Evolutionary conservation across 2,797 vertebrate species (phyloP), one percentile per base, ranked within the genome.

Genomic region (Syngnathus acus): DNA sequence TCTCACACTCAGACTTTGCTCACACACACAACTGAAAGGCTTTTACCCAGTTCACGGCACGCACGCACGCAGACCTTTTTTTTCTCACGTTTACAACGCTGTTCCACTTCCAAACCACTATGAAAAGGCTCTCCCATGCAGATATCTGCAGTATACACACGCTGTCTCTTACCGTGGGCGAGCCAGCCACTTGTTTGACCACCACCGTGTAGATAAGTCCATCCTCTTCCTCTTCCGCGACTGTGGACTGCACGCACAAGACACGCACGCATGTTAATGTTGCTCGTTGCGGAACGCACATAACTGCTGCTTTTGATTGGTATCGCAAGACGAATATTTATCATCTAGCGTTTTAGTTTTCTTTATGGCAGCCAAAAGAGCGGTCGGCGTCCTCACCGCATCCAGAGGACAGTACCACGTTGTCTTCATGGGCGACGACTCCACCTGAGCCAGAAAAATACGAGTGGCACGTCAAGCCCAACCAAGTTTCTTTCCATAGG

Each of bases 341-440:
- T 32, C 3, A 32, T 32, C 32, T 32, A 32, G 32, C 32, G 32
- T 32, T 32, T 32, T 32, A 32, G 32, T 32, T 32, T 32, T 32
- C 32, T 32, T 32, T 32, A 32, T 2, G 3, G 32, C 32, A 32
- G 32, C 32, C 3, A 21, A 50, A 51, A 51, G 48, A n/a, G 48
- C 5, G n/a, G 19, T 4, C n/a, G 1, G 14, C 7, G 32, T 3
- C 19, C 89, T 86, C 81, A 93, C 92, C 89, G 90, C 78, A 74
- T 92, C 87, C 68, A 92, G 82, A 61, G 91, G 90, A 72, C 91
- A 93, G 89, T 93, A 93, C 92, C 92, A 93, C 68, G 90, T 93
- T 1, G 90, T 92, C 87, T 93, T 93, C 91, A 92, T 92, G 21
- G 87, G 82, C 50, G 87, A 88, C 55, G 87, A 72, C 58, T 91